phyloP scores from a whole-genome alignment of 2,888 invertebrate species.

The Zygothrica quintamaculata region DNA sequence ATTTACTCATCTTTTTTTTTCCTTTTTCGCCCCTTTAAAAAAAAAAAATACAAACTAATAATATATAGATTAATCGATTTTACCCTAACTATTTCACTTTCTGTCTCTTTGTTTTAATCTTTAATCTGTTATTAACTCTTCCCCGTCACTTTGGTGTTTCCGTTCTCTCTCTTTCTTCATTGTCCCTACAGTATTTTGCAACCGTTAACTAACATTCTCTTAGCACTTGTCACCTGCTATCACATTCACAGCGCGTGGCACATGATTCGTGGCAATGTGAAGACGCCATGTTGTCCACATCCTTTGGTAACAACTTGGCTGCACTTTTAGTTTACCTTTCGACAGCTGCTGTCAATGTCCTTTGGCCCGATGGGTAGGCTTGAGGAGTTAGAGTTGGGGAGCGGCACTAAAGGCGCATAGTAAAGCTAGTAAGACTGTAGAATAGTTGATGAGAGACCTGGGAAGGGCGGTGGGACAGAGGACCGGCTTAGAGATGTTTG shows the following conservation, averaged over 20 bases:
- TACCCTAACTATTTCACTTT: too few species aligned
- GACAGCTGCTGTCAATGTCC: constrained; percentile 72
- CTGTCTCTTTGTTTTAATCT: too few species aligned
- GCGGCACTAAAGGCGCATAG: background rate
- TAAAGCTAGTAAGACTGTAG: constrained; percentile 8
- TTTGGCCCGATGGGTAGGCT: constrained; percentile 39
- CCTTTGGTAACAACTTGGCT: constrained; percentile 60
- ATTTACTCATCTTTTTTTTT: too few species aligned
- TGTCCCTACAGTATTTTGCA: constrained; percentile 16
- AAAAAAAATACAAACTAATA: too few species aligned
- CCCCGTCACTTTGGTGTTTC: too few species aligned
- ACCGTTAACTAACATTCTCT: constrained; percentile 42
- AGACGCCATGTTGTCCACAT: constrained; percentile 40
- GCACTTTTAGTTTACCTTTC: constrained; percentile 68
- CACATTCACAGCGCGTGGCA: constrained; percentile 40
- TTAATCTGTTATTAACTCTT: too few species aligned
- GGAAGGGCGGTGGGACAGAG: background rate
- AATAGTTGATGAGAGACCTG: background rate
- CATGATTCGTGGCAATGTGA: constrained; percentile 20
- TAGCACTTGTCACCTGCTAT: constrained; percentile 67
- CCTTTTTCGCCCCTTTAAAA: too few species aligned
- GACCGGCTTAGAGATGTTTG: constrained; percentile 49
- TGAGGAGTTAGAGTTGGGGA: background rate
- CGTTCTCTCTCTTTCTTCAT: constrained; percentile 5
- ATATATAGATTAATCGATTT: too few species aligned